Evolutionary conservation across 2,113 vertebrate species (phyloP).

Genomic region (Dendropsophus ebraccatus): DNA sequence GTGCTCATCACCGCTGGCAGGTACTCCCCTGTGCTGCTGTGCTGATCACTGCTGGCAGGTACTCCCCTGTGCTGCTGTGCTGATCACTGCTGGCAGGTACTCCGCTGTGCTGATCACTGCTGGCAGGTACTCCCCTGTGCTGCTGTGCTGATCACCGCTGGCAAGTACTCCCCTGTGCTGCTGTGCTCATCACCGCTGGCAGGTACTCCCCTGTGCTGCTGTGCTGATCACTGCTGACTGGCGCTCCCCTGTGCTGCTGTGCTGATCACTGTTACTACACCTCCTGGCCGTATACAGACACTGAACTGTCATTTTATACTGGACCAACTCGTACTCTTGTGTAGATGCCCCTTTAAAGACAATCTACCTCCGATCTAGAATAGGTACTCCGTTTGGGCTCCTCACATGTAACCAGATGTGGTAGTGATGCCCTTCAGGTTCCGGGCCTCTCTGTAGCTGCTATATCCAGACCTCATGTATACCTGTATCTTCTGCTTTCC

Average conservation of each 20-base stretch:
- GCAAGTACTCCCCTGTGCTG: no score
- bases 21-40: no score
- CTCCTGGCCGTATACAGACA: neutral
- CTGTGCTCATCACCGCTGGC: no score
- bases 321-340: neutral
- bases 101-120: no score
- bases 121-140: no score
- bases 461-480: neutral
- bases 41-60: no score
- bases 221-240: neutral
- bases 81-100: no score
- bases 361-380: conserved; percentile 15
- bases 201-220: no score
- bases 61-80: no score
- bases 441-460: neutral
- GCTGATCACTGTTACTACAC: neutral
- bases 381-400: neutral
- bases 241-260: neutral
- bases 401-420: neutral
- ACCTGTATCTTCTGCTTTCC: neutral
- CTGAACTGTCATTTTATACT: neutral
- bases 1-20: no score
- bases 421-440: neutral
- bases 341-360: neutral
- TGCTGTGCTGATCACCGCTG: no score